A percentile compares a stretch with the other conserved stretches of the same genome.
Evolutionary conservation across 2,888 invertebrate species (phyloP).

Genomic region (Drosophila borborema): DNA sequence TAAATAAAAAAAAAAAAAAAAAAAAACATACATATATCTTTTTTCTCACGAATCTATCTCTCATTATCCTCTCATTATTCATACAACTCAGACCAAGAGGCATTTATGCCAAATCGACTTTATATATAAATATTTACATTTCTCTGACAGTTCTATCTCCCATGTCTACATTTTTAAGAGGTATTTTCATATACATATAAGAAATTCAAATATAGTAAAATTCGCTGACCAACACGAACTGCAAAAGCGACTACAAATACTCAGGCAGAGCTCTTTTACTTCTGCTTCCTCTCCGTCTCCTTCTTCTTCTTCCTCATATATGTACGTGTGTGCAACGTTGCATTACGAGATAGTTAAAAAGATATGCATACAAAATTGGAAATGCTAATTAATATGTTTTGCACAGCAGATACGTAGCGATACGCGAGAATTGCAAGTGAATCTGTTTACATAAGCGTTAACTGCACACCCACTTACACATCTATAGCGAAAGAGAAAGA

Average conservation of each 20-base stretch:
- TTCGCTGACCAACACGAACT: slow-evolving; percentile 50
- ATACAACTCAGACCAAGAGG: not conserved
- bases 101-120: not conserved
- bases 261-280: slow-evolving; percentile 12
- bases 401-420: slow-evolving; percentile 72
- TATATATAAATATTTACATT: too few relatives aligned
- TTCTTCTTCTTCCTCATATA: not conserved
- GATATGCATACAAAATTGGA: slow-evolving; percentile 80
- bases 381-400: slow-evolving; percentile 82
- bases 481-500: slow-evolving; percentile 14
- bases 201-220: slow-evolving; percentile 37
- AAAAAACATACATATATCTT: too few relatives aligned
- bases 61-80: not conserved
- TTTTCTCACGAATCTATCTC: too few relatives aligned
- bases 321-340: slow-evolving; percentile 70
- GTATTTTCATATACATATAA: slow-evolving; percentile 12
- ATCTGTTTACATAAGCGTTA: slow-evolving; percentile 77
- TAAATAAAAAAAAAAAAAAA: too few relatives aligned
- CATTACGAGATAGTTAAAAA: slow-evolving; percentile 75
- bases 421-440: slow-evolving; percentile 53
- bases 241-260: slow-evolving; percentile 7
- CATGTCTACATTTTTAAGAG: slow-evolving; percentile 1
- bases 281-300: not conserved
- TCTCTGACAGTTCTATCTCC: not conserved
- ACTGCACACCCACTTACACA: slow-evolving; percentile 64